Evolutionary conservation across 2,797 vertebrate genomes (phyloP).

Genomic region (Sparidentex hasta): DNA sequence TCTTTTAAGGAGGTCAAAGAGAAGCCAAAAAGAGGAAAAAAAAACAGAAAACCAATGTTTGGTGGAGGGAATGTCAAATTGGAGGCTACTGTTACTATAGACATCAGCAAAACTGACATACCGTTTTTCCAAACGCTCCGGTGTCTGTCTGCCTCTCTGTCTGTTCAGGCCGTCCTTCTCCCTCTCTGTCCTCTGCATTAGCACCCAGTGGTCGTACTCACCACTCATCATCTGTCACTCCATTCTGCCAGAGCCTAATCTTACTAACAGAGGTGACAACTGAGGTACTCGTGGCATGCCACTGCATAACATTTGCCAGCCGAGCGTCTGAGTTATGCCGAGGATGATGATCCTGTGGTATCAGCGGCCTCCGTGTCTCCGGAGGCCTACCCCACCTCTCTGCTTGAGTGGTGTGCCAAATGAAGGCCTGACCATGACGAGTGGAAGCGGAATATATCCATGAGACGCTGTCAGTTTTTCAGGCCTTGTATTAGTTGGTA

Average conservation of each 20-base stretch:
- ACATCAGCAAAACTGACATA: constrained; percentile 80
- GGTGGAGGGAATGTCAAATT: constrained; percentile 80
- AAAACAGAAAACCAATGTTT: constrained; percentile 78
- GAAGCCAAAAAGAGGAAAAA: constrained; percentile 74
- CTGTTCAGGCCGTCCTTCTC: constrained; percentile 27
- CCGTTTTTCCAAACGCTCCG: constrained; percentile 55
- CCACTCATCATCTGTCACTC: constrained; percentile 72
- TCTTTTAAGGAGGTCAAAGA: constrained; percentile 84
- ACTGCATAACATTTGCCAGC: constrained; percentile 60
- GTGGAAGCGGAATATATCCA: constrained; percentile 28
- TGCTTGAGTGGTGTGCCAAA: constrained; percentile 43
- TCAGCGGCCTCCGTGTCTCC: constrained; percentile 55
- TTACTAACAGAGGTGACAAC: constrained; percentile 76
- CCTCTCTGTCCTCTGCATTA: constrained; percentile 50
- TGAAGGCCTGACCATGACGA: constrained; percentile 39
- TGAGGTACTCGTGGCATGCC: constrained; percentile 72
- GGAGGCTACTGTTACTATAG: constrained; percentile 79
- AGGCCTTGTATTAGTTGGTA: background rate
- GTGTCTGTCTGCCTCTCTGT: constrained; percentile 45
- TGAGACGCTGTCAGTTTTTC: constrained; percentile 22
- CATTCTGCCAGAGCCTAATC: constrained; percentile 67
- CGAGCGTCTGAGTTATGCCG: constrained; percentile 68
- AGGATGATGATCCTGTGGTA: constrained; percentile 67
- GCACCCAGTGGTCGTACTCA: constrained; percentile 60
- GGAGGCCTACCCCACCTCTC: constrained; percentile 42